Conservation (phyloP, 2,113 vertebrate species). For the Picathartes gymnocephalus region DNA sequence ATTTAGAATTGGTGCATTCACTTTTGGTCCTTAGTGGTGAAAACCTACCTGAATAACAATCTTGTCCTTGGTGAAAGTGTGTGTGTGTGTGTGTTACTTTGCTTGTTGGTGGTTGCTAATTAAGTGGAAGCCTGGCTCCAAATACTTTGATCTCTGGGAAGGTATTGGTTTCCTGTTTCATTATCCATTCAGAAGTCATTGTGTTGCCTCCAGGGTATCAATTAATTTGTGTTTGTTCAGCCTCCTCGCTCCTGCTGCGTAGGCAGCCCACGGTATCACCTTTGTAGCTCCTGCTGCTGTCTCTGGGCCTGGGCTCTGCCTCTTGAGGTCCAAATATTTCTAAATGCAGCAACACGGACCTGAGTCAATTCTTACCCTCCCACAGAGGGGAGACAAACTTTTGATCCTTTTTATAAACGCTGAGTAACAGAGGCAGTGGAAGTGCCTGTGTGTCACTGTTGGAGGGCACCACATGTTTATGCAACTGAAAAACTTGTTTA, state of each 20-base stretch:
- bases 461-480: background rate
- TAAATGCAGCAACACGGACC: background rate
- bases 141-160: background rate
- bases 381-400: background rate
- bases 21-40: background rate
- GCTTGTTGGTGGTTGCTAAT: background rate
- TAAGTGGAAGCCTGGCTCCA: background rate
- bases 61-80: background rate
- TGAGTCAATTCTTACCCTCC: background rate
- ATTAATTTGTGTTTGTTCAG: background rate
- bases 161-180: background rate
- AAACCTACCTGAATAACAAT: background rate
- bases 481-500: background rate
- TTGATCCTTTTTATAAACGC: background rate
- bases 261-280: background rate
- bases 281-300: background rate
- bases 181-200: background rate
- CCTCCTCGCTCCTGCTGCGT: background rate
- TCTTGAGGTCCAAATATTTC: background rate
- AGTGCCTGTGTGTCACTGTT: background rate
- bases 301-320: background rate
- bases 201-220: background rate
- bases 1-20: background rate
- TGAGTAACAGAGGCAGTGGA: background rate
- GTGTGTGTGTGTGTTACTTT: background rate